These are phyloP conservation scores for Zapornia atra DNA, from an alignment of 2,113 vertebrate genomes.

Conservation along the genomic window DNA sequence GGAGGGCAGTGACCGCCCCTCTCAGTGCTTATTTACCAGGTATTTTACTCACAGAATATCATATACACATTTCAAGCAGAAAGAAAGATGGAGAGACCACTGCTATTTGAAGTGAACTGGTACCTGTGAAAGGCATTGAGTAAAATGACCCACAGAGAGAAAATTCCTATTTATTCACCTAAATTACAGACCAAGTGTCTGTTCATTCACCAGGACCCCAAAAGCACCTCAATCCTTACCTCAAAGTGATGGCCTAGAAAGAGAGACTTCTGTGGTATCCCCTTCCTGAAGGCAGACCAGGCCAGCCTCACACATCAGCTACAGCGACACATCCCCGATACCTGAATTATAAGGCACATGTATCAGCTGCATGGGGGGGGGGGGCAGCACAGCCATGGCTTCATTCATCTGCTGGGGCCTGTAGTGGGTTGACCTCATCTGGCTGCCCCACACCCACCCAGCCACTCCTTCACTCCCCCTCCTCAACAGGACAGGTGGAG, in stretches of 20 bases:
- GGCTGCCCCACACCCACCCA: background rate
- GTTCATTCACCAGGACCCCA: background rate
- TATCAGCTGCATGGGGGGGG: fast-evolving
- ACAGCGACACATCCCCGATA: background rate
- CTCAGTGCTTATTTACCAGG: background rate
- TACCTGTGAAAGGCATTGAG: background rate
- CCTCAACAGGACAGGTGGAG: background rate
- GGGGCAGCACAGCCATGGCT: fast-evolving
- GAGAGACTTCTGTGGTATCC: background rate
- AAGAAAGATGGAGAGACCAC: background rate
- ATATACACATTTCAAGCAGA: background rate
- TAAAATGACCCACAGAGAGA: background rate
- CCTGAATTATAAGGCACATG: fast-evolving
- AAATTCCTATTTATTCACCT: background rate
- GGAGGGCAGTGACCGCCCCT: background rate
- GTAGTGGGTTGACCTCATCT: fast-evolving
- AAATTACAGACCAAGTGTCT: background rate
- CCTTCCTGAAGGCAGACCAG: background rate
- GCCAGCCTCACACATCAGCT: background rate
- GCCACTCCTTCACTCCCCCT: background rate
- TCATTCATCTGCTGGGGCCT: background rate
- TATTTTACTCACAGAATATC: background rate
- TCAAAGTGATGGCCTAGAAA: background rate
- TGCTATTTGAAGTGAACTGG: background rate
- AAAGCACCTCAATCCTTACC: background rate